Evolutionary conservation across 1,140 invertebrate species (phyloP).

Genomic region (Micrasema longulum): DNA sequence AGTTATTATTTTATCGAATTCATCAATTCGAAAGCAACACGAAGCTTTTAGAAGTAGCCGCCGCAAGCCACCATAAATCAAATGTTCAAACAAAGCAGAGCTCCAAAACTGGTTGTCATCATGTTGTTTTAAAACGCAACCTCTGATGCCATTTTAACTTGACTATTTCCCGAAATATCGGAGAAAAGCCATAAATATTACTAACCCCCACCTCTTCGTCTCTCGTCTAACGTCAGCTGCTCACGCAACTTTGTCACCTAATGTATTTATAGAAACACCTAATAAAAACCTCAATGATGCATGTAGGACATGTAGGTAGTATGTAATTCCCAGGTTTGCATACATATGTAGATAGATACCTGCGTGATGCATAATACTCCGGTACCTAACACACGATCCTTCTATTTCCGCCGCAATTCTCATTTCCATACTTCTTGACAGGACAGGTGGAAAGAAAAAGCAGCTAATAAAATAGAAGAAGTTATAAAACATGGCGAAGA

Average conservation of each 20-base stretch:
- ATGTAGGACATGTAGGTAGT: too few relatives aligned
- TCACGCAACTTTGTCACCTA: neutral
- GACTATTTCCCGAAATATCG: constrained; percentile 15
- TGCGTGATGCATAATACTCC: neutral
- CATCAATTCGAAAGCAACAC: too few relatives aligned
- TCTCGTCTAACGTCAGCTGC: too few relatives aligned
- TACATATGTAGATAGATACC: too few relatives aligned
- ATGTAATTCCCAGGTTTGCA: too few relatives aligned
- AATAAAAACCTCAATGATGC: too few relatives aligned
- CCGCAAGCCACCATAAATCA: constrained; percentile 10
- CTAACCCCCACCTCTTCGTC: neutral
- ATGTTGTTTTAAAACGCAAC: constrained; percentile 25
- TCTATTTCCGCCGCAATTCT: constrained; percentile 3
- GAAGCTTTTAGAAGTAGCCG: too few relatives aligned
- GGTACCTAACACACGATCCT: neutral
- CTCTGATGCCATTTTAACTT: constrained; percentile 5
- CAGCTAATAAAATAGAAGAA: constrained; percentile 12
- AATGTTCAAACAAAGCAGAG: constrained; percentile 16
- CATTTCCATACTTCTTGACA: constrained; percentile 15
- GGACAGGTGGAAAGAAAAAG: constrained; percentile 13
- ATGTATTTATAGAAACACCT: too few relatives aligned
- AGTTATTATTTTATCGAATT: too few relatives aligned
- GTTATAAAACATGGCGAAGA: constrained; percentile 8
- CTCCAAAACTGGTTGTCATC: constrained; percentile 14
- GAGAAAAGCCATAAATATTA: constrained; percentile 15